Conservation (phyloP, 2,888 invertebrate species). For the Lasioglossum leucozonium region DNA sequence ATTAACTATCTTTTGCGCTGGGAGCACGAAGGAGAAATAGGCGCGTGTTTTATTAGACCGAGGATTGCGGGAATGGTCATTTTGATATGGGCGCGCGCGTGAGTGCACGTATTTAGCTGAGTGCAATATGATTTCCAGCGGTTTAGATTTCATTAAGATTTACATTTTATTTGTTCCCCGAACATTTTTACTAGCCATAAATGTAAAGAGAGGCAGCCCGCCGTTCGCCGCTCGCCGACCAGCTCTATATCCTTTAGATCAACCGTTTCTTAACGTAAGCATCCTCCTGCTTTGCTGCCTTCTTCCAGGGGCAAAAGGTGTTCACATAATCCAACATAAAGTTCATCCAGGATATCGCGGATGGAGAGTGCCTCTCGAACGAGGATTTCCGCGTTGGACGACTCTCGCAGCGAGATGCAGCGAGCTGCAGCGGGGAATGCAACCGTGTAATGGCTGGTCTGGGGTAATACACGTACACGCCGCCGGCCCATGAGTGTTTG, state of each 20-base stretch:
- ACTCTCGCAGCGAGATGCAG: background rate
- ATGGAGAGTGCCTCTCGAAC: constrained; percentile 20
- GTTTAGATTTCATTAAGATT: background rate
- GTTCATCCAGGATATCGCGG: constrained; percentile 28
- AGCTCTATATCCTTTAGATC: background rate
- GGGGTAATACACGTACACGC: constrained; percentile 37
- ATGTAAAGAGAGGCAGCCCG: background rate
- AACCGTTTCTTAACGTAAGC: background rate
- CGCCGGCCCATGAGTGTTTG: background rate
- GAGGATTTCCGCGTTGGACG: constrained; percentile 38
- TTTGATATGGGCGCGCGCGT: too few relatives aligned
- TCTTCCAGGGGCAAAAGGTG: background rate
- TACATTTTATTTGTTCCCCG: background rate
- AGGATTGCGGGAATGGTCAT: too few relatives aligned
- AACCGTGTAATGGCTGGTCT: constrained; percentile 34
- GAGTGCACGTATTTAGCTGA: too few relatives aligned
- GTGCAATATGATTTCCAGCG: too few relatives aligned
- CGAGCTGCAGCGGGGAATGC: background rate
- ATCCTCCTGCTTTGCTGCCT: background rate
- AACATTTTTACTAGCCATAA: background rate
- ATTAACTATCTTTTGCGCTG: too few relatives aligned
- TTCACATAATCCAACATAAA: constrained; percentile 16
- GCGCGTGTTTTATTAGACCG: too few relatives aligned
- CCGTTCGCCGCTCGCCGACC: background rate
- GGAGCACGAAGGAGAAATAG: too few relatives aligned